A percentile compares a stretch with the other conserved stretches of the same genome.
Conservation (phyloP, 2,888 invertebrate genomes). For the Ectemnius cavifrons region DNA sequence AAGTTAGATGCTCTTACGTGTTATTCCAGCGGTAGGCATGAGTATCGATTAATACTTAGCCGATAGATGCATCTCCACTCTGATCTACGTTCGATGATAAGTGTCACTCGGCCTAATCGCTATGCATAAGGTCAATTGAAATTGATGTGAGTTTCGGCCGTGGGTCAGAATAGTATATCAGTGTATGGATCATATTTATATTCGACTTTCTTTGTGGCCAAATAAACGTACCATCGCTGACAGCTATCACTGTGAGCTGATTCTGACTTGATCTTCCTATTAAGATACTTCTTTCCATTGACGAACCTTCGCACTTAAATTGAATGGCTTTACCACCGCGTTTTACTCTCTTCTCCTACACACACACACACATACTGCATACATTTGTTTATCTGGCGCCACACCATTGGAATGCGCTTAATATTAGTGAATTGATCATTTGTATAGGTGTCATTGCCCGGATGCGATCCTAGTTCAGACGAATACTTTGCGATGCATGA, state of each 20-base stretch:
- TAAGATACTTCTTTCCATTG: neutral
- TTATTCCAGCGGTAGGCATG: conserved; percentile 29
- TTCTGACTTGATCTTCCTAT: neutral
- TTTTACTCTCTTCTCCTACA: too few relatives aligned
- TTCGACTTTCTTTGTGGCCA: neutral
- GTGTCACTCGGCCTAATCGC: conserved; percentile 24
- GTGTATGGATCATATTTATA: neutral
- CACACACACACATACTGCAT: too few relatives aligned
- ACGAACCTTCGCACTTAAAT: neutral
- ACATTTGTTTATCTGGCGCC: too few relatives aligned
- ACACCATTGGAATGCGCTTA: too few relatives aligned
- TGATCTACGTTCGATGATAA: neutral
- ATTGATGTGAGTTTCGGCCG: conserved; percentile 14
- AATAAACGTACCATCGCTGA: neutral
- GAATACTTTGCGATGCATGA: too few relatives aligned
- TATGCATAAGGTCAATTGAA: conserved; percentile 43
- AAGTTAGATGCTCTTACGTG: conserved; percentile 27
- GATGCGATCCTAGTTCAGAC: too few relatives aligned
- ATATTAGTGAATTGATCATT: too few relatives aligned
- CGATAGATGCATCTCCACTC: conserved; percentile 14
- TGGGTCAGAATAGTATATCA: neutral
- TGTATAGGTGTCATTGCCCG: too few relatives aligned
- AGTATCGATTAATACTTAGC: conserved; percentile 45
- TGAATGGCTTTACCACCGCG: too few relatives aligned
- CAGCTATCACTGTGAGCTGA: neutral